Evolutionary conservation across 2,888 invertebrate species (phyloP).

Genomic region (Leptogaster cylindrica): DNA sequence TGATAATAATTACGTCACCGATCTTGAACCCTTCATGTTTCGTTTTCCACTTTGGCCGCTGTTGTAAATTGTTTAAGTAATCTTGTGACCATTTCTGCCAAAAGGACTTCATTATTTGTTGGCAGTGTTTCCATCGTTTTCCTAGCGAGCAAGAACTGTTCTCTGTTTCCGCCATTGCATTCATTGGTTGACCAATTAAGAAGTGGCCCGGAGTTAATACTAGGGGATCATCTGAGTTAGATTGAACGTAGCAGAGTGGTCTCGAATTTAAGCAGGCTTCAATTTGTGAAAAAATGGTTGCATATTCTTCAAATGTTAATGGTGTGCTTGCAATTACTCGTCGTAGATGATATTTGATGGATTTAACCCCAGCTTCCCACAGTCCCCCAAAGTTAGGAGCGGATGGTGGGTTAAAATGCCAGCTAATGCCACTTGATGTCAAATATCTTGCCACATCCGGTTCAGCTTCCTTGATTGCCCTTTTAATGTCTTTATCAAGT

Average conservation of each 20-base stretch:
- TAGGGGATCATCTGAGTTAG: not conserved
- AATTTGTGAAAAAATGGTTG: too few species aligned
- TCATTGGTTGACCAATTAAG: not conserved
- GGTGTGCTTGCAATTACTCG: too few species aligned
- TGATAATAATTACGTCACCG: too few species aligned
- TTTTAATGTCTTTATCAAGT: not conserved
- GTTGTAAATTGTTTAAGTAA: not conserved
- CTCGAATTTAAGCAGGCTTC: too few species aligned
- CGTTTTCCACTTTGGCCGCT: not conserved
- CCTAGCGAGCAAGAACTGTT: not conserved
- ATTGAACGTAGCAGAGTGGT: not conserved
- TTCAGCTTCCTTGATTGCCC: not conserved
- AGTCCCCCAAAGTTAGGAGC: too few species aligned
- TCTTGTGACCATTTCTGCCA: not conserved
- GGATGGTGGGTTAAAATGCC: conserved; percentile 17
- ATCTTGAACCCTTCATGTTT: too few species aligned
- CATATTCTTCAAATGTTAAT: too few species aligned
- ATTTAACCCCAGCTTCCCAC: too few species aligned
- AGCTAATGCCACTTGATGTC: not conserved
- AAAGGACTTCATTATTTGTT: too few species aligned
- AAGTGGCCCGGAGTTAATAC: not conserved
- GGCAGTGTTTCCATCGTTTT: too few species aligned
- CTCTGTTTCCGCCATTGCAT: not conserved
- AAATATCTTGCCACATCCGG: not conserved
- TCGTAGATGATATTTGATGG: too few species aligned